Percentiles rank a stretch among this genome's conserved stretches.
Conservation (phyloP, 2,797 vertebrate genomes). For the Lindbergichthys nudifrons region DNA sequence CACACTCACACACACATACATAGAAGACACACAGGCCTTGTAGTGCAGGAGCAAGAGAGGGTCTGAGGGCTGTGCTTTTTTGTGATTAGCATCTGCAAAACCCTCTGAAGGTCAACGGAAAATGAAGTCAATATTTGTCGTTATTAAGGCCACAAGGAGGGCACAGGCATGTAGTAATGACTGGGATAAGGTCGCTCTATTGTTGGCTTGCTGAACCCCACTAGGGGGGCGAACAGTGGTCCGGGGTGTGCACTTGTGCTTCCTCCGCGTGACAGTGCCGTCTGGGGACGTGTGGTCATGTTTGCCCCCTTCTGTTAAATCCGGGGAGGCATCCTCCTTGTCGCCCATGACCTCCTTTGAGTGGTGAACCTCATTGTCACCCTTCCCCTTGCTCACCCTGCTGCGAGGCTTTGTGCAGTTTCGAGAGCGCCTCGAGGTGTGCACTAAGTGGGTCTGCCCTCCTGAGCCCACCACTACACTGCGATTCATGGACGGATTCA, state of each 20-base stretch:
- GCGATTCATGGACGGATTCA: slow-evolving; percentile 83
- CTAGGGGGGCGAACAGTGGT: slow-evolving; percentile 93
- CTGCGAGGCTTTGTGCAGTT: slow-evolving; percentile 94
- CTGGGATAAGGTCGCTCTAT: slow-evolving; percentile 75
- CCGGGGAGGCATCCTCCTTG: slow-evolving; percentile 92
- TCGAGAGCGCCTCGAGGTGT: slow-evolving; percentile 88
- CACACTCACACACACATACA: slow-evolving; percentile 80
- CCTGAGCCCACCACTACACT: slow-evolving; percentile 75
- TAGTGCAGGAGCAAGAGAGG: slow-evolving; percentile 85
- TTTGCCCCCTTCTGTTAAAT: slow-evolving; percentile 89
- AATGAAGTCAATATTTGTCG: slow-evolving; percentile 85
- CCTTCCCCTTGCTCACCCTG: slow-evolving; percentile 87
- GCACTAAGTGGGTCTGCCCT: slow-evolving; percentile 80
- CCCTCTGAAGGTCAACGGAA: slow-evolving; percentile 86
- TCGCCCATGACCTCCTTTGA: slow-evolving; percentile 85
- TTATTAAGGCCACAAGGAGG: slow-evolving; percentile 85
- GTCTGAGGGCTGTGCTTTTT: slow-evolving; percentile 76
- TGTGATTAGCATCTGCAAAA: slow-evolving; percentile 62
- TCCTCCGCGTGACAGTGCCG: slow-evolving; percentile 88
- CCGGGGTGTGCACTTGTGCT: slow-evolving; percentile 95
- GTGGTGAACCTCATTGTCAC: slow-evolving; percentile 87
- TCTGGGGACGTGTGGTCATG: slow-evolving; percentile 89
- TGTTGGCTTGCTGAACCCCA: slow-evolving; percentile 95
- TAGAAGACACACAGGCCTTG: slow-evolving; percentile 81
- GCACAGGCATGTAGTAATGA: slow-evolving; percentile 69